Evolutionary conservation across 2,888 invertebrate species (phyloP).

Genomic region (Melieria picta): DNA sequence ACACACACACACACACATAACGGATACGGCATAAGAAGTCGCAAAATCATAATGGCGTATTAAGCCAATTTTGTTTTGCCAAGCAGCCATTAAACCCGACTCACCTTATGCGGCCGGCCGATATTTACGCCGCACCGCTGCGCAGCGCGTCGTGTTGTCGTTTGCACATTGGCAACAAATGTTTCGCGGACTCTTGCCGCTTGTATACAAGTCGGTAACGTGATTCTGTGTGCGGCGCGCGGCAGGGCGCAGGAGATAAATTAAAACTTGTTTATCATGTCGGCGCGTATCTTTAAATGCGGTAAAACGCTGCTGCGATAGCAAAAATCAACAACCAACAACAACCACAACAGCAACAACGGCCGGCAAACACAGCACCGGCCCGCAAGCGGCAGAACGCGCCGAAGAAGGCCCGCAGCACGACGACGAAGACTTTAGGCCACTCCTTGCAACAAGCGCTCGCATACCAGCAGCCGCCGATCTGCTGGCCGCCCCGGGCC

Average conservation of each 20-base stretch:
- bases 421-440: not conserved
- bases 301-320: slow-evolving; percentile 48
- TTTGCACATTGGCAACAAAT: slow-evolving; percentile 46
- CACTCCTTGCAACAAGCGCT: not conserved
- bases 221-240: slow-evolving; percentile 19
- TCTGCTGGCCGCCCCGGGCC: not conserved
- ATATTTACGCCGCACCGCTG: slow-evolving; percentile 31
- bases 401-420: not conserved
- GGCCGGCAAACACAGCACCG: slow-evolving; percentile 2
- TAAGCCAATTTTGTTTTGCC: slow-evolving; percentile 46
- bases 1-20: too few species aligned
- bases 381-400: not conserved
- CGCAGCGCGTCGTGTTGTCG: slow-evolving; percentile 37
- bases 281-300: slow-evolving; percentile 49
- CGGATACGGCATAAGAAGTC: not conserved
- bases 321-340: slow-evolving; percentile 31
- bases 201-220: slow-evolving; percentile 4
- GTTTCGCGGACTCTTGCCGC: slow-evolving; percentile 43
- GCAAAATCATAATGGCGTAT: slow-evolving; percentile 42
- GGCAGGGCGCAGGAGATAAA: slow-evolving; percentile 44
- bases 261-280: slow-evolving; percentile 50
- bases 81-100: slow-evolving; percentile 44
- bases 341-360: slow-evolving; percentile 23
- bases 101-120: too few species aligned
- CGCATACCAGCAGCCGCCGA: not conserved